Percentiles rank a stretch among this genome's conserved stretches.
These are phyloP conservation scores for Cistogaster globosa DNA, from an alignment of 2,888 invertebrate genomes.

Conservation along the genomic window DNA sequence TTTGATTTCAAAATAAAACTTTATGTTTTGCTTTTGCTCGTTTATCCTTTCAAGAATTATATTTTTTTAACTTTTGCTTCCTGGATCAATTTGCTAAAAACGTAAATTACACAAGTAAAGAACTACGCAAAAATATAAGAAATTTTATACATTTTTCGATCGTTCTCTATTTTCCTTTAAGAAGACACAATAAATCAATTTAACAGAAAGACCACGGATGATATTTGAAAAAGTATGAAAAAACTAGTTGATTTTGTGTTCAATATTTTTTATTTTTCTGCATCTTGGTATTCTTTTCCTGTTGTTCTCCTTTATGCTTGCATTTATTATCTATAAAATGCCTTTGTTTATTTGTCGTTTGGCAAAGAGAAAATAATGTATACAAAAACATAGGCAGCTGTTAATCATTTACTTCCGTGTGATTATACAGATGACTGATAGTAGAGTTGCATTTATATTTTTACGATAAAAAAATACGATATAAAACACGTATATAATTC, in stretches of 20 bases:
- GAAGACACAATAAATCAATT: constrained; percentile 53
- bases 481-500: no score
- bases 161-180: constrained; percentile 23
- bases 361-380: no score
- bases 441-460: no score
- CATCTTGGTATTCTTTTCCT: constrained; percentile 35
- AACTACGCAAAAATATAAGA: constrained; percentile 53
- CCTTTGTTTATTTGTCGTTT: constrained; percentile 26
- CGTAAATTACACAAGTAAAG: constrained; percentile 53
- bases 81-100: constrained; percentile 35
- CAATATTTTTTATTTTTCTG: constrained; percentile 49
- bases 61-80: constrained; percentile 11
- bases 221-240: constrained; percentile 56
- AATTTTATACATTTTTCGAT: constrained; percentile 45
- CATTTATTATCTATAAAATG: constrained; percentile 7
- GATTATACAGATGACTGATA: no score
- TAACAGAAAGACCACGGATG: constrained; percentile 44
- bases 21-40: neutral
- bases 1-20: constrained; percentile 22
- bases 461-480: no score
- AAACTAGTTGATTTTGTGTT: constrained; percentile 63
- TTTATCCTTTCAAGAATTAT: constrained; percentile 6
- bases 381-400: no score
- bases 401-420: no score
- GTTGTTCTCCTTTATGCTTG: constrained; percentile 2